phyloP scores from a whole-genome alignment of 2,888 invertebrate genomes.

The Blastobasis adustella region DNA sequence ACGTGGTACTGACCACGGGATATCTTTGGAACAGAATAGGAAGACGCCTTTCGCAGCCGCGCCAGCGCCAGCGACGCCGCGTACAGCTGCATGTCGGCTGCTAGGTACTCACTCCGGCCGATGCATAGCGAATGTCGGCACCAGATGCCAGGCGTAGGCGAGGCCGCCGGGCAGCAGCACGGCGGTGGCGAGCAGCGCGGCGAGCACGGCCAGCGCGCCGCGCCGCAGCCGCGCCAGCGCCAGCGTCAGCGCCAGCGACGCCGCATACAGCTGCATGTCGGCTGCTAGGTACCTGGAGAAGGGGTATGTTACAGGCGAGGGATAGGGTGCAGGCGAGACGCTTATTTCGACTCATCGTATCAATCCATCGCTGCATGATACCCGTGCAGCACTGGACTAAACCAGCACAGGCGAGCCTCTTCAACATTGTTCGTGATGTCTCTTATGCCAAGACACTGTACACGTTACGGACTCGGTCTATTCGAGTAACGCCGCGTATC shows the following conservation, averaged over 20 bases:
- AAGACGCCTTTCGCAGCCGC: constrained; percentile 26
- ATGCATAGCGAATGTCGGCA: constrained; percentile 56
- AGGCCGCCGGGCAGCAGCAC: constrained; percentile 30
- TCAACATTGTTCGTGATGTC: too few species aligned
- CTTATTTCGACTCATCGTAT: too few species aligned
- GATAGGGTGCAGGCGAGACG: too few species aligned
- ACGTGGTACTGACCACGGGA: too few species aligned
- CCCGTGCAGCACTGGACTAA: too few species aligned
- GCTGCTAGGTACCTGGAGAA: constrained; percentile 64
- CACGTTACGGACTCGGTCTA: too few species aligned
- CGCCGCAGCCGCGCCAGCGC: constrained; percentile 37
- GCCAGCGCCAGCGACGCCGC: constrained; percentile 40
- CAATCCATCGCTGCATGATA: too few species aligned
- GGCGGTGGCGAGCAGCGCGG: constrained; percentile 28
- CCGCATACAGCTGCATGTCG: constrained; percentile 62
- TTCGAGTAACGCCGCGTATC: too few species aligned
- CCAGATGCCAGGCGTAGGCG: constrained; percentile 47
- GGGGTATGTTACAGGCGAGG: neutral
- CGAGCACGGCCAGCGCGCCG: constrained; percentile 33
- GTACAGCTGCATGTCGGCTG: constrained; percentile 66
- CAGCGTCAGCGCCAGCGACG: constrained; percentile 42
- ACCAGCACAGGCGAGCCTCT: too few species aligned
- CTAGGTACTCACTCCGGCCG: constrained; percentile 46
- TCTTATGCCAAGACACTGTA: too few species aligned
- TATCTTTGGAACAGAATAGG: too few species aligned